These are phyloP conservation scores for Monopis laevigella DNA, from an alignment of 2,888 invertebrate species.

Conservation along the genomic window DNA sequence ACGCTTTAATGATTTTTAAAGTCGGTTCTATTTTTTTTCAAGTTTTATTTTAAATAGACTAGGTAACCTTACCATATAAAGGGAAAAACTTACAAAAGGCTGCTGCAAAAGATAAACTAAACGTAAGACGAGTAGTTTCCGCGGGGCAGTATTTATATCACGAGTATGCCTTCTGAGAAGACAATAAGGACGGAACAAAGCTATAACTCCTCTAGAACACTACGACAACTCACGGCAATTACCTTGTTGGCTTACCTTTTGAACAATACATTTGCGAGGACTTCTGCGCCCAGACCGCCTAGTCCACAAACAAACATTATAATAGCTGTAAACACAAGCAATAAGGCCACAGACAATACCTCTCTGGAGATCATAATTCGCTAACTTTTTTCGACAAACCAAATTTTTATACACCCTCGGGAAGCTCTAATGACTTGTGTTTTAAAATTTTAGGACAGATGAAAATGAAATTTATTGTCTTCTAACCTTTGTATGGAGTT, in stretches of 20 bases:
- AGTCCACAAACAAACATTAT: constrained; percentile 7
- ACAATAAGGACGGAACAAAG: constrained; percentile 4
- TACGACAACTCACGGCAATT: constrained; percentile 11
- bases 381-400: constrained; percentile 16
- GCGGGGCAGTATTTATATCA: too few relatives aligned
- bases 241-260: constrained; percentile 11
- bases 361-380: constrained; percentile 1
- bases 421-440: constrained; percentile 15
- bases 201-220: constrained; percentile 5
- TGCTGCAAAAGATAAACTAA: too few relatives aligned
- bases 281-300: not conserved
- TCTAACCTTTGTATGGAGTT: too few relatives aligned
- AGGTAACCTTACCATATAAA: too few relatives aligned
- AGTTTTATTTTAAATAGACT: too few relatives aligned
- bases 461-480: constrained; percentile 5
- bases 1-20: too few relatives aligned
- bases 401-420: constrained; percentile 14
- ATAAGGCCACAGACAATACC: constrained; percentile 1
- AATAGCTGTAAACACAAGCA: constrained; percentile 6
- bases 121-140: too few relatives aligned
- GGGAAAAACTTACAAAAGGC: too few relatives aligned
- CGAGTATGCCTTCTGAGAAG: too few relatives aligned
- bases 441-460: constrained; percentile 4
- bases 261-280: constrained; percentile 9
- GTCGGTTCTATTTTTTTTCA: too few relatives aligned